Conservation (phyloP, 2,888 invertebrate genomes). For the Meteorus cinctellus region DNA sequence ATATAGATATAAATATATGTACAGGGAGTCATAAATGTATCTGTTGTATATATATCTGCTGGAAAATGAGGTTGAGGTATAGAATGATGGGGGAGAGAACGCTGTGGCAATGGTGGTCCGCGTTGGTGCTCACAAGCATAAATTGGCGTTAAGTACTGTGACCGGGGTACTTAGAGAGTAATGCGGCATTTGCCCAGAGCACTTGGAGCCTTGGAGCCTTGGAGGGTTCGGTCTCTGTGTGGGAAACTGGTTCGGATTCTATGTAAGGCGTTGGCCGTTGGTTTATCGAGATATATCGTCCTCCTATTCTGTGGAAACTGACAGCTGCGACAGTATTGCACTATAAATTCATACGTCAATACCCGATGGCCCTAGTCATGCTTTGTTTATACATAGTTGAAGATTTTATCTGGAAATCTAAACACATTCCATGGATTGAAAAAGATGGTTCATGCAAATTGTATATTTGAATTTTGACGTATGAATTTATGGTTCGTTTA, state of each 20-base stretch:
- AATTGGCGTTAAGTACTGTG: constrained; percentile 59
- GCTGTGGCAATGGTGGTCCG: constrained; percentile 36
- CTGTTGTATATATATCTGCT: not conserved
- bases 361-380: not conserved
- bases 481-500: too few relatives aligned
- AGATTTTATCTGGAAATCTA: too few relatives aligned
- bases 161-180: constrained; percentile 60
- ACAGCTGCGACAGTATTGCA: constrained; percentile 29
- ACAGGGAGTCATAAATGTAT: not conserved
- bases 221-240: constrained; percentile 32
- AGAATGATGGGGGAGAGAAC: constrained; percentile 12
- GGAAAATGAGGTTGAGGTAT: not conserved
- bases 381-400: too few relatives aligned
- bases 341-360: not conserved
- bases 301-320: constrained; percentile 29
- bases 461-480: too few relatives aligned
- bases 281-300: constrained; percentile 31
- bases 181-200: constrained; percentile 61
- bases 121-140: constrained; percentile 49
- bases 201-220: constrained; percentile 11
- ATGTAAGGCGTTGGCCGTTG: constrained; percentile 54
- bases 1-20: not conserved
- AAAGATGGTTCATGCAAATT: too few relatives aligned
- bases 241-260: constrained; percentile 58
- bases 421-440: too few relatives aligned